Evolutionary conservation across 2,888 invertebrate genomes (phyloP), one percentile per base, ranked within the genome.

Genomic region (Patella ulyssiponensis): DNA sequence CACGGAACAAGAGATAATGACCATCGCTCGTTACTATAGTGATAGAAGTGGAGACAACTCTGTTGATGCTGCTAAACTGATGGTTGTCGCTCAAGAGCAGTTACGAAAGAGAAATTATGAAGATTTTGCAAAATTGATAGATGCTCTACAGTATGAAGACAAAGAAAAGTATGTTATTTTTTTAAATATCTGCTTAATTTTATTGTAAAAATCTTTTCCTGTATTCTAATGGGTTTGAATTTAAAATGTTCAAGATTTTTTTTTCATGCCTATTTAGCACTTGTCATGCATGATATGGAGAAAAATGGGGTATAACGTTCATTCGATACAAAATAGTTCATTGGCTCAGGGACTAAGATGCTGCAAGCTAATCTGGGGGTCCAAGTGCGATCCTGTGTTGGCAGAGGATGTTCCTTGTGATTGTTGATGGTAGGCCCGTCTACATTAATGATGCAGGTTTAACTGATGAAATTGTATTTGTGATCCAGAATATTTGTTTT

Each of bases 81-180:
- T 88, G 15, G 88, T 88, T 33, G 86, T 90, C 69, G 86, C 88
- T 12, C 91, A 91, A 80, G 91, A 90, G 74, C 88, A 90, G 77
- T 85, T 91, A 75, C 84, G 89, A 77, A 91, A 89, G 82, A 84
- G 84, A 77, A 91, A 91, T 84, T 91, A 86, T 83, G 91, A 91
- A 80, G 86, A 87, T 71, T 90, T 90, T 82, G 83, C 83, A 64
- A 86, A 86, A 76, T 82, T 91, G 20, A 76, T 85, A 23, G 89
- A 89, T 72, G 87, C 86, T 23, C 86, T 88, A 82, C 81, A 85
- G 74, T 88, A 90, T 74, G 80, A 85, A 75, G 91, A 91, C 77
- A 85, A 84, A 71, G 79, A 80, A 70, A 89, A 88, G 91, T 91
- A 82, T 77, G 89, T 76, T 44, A 44, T 44, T 44, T 9, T 44